Evolutionary conservation across 2,797 vertebrate genomes (phyloP).

Genomic region (Erpetoichthys calabaricus): DNA sequence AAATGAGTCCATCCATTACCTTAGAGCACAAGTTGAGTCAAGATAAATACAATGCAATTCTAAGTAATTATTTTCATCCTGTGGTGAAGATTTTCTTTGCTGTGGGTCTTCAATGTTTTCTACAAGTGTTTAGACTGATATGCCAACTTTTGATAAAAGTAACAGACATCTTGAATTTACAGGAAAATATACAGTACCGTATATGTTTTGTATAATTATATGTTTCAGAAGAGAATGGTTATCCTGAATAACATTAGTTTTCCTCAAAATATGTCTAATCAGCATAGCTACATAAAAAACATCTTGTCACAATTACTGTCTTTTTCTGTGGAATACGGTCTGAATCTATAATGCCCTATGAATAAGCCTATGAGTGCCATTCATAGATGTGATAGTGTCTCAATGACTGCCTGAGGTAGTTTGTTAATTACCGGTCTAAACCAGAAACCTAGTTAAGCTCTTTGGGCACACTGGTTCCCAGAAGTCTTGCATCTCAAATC

Average conservation of each 20-base stretch:
- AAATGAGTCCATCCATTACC: too few relatives aligned
- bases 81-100: too few relatives aligned
- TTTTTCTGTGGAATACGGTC: constrained; percentile 8
- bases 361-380: too few relatives aligned
- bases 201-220: constrained; percentile 15
- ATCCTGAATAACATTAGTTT: constrained; percentile 24
- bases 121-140: too few relatives aligned
- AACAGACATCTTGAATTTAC: too few relatives aligned
- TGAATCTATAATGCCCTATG: too few relatives aligned
- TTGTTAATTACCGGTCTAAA: not conserved
- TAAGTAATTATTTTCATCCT: too few relatives aligned
- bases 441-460: not conserved
- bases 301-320: constrained; percentile 28
- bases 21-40: too few relatives aligned
- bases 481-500: constrained; percentile 9
- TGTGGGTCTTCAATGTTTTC: too few relatives aligned
- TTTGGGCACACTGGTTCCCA: constrained; percentile 4
- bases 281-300: constrained; percentile 26
- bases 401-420: not conserved
- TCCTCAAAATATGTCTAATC: constrained; percentile 25
- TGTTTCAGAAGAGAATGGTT: constrained; percentile 21
- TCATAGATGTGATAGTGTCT: not conserved
- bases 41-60: too few relatives aligned
- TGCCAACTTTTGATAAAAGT: too few relatives aligned
- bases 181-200: too few relatives aligned